Conservation (phyloP, 2,797 vertebrate genomes). For the Heteromormyrus szaboi region DNA sequence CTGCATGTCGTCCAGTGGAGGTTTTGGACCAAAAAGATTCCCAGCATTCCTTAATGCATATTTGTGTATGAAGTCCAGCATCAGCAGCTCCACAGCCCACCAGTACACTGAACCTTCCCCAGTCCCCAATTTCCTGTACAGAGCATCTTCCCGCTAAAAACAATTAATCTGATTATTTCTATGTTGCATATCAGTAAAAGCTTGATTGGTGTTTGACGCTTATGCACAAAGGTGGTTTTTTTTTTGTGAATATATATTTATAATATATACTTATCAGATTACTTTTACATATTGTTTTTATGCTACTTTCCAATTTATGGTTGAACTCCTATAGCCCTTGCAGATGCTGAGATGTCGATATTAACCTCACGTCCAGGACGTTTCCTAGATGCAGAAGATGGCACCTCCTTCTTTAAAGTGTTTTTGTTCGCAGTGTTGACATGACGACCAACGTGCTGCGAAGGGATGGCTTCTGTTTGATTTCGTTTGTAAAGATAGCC, state of each 20-base stretch:
- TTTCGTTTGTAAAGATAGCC: conserved; percentile 9
- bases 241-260: conserved; percentile 26
- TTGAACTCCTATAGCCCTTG: conserved; percentile 65
- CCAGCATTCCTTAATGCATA: not conserved
- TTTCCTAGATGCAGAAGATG: conserved; percentile 25
- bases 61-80: not conserved
- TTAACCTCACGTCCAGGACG: conserved; percentile 26
- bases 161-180: conserved; percentile 43
- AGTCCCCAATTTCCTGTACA: not conserved
- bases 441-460: conserved; percentile 43
- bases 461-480: conserved; percentile 49
- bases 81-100: not conserved
- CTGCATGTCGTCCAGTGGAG: conserved; percentile 33
- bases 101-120: not conserved
- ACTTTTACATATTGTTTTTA: conserved; percentile 40
- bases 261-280: conserved; percentile 46
- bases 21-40: conserved; percentile 17
- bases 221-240: conserved; percentile 32
- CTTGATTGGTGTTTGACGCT: conserved; percentile 60
- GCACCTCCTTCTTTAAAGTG: not conserved
- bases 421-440: conserved; percentile 41
- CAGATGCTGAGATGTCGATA: conserved; percentile 51
- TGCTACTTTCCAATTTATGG: conserved; percentile 49
- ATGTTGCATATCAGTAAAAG: conserved; percentile 63
- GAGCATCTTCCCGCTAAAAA: conserved; percentile 39